These are phyloP conservation scores for Parnassius apollo DNA, from an alignment of 2,888 invertebrate species.

Conservation along the genomic window DNA sequence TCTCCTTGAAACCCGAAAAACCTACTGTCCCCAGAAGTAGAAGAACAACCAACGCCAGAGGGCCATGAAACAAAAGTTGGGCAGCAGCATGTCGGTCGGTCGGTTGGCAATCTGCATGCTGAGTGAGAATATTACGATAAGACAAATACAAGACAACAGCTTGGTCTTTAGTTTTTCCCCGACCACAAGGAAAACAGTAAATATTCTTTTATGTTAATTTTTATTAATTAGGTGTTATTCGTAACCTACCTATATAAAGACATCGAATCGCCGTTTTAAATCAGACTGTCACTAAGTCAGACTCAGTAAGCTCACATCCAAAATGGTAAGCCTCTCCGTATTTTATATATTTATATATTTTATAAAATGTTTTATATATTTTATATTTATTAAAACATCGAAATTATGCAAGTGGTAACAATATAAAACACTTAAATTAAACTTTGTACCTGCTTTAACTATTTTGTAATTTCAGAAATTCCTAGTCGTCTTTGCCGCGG, in stretches of 20 bases:
- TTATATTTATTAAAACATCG: not conserved
- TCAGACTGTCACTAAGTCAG: slow-evolving; percentile 47
- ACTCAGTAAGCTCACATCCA: slow-evolving; percentile 45
- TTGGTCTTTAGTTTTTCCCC: no score
- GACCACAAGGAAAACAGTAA: no score
- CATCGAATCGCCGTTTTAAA: slow-evolving; percentile 31
- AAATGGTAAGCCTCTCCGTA: slow-evolving; percentile 48
- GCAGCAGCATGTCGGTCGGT: no score
- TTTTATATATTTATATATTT: not conserved
- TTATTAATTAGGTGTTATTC: slow-evolving; percentile 41
- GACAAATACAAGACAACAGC: no score
- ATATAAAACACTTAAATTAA: not conserved
- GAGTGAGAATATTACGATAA: no score
- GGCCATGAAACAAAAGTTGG: no score
- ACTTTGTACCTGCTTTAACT: not conserved
- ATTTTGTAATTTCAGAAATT: slow-evolving; percentile 48
- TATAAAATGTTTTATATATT: not conserved
- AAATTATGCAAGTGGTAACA: not conserved
- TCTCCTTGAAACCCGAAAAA: no score
- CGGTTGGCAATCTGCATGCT: no score
- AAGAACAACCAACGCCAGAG: no score
- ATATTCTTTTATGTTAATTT: slow-evolving; percentile 29
- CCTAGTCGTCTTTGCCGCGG: slow-evolving; percentile 50
- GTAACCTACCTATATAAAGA: slow-evolving; percentile 52
- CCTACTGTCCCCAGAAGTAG: no score